A percentile compares a stretch with the other conserved stretches of the same genome.
Evolutionary conservation across 1,140 invertebrate species (phyloP).

Genomic region (Drusus annulatus): DNA sequence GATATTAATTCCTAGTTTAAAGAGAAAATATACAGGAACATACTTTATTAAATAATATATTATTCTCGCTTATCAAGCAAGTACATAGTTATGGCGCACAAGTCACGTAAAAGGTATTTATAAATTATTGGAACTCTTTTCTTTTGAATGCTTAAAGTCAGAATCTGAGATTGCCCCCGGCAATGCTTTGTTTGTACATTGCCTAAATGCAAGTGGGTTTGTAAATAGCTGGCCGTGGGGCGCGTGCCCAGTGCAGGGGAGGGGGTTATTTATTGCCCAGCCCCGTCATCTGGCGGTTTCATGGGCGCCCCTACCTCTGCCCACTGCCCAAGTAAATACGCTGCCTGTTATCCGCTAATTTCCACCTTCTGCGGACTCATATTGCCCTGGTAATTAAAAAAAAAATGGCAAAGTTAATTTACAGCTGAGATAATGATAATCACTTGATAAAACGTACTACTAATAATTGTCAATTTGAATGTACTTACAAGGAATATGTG

Average conservation of each 20-base stretch:
- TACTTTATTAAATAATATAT: too few relatives aligned
- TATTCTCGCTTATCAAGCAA: too few relatives aligned
- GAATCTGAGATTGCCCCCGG: neutral
- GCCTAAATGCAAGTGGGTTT: conserved; percentile 22
- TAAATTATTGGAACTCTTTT: too few relatives aligned
- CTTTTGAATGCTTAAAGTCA: too few relatives aligned
- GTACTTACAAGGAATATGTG: too few relatives aligned
- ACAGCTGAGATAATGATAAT: too few relatives aligned
- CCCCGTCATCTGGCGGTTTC: conserved; percentile 51
- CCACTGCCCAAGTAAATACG: conserved; percentile 32
- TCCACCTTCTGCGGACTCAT: conserved; percentile 47
- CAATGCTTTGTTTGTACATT: conserved; percentile 1
- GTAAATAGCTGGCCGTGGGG: conserved; percentile 24
- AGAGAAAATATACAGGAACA: too few relatives aligned
- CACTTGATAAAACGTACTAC: too few relatives aligned
- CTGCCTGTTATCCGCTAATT: conserved; percentile 52
- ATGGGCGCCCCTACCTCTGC: conserved; percentile 15
- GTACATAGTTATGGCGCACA: too few relatives aligned
- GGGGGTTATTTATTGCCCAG: conserved; percentile 48
- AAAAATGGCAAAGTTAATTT: neutral
- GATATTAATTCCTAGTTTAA: too few relatives aligned
- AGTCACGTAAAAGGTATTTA: too few relatives aligned
- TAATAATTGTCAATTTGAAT: too few relatives aligned
- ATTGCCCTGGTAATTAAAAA: conserved; percentile 44
- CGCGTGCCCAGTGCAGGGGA: conserved; percentile 11